phyloP scores from a whole-genome alignment of 2,888 invertebrate species.

The Stegana nigrithorax region DNA sequence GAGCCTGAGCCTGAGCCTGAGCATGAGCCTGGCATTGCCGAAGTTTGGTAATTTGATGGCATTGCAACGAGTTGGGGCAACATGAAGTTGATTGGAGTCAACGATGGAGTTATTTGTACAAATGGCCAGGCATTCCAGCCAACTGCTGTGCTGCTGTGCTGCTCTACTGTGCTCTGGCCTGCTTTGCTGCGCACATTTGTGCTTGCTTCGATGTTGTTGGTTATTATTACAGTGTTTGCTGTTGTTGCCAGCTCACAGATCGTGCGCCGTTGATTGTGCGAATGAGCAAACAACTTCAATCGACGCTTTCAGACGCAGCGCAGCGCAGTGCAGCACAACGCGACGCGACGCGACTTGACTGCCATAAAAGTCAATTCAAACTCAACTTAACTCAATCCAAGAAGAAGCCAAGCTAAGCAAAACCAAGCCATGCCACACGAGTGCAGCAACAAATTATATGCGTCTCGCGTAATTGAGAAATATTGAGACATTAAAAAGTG shows the following conservation, averaged over 20 bases:
- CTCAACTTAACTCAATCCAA: not conserved
- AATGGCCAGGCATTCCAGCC: slow-evolving; percentile 39
- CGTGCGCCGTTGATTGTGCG: slow-evolving; percentile 15
- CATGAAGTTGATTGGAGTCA: slow-evolving; percentile 58
- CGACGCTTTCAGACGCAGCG: not conserved
- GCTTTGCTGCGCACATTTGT: no score
- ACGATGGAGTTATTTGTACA: slow-evolving; percentile 62
- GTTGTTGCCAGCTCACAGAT: no score
- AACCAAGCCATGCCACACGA: not conserved
- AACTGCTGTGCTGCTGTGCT: slow-evolving; percentile 29
- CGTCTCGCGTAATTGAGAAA: slow-evolving; percentile 56
- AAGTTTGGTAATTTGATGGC: not conserved
- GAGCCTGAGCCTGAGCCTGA: no score
- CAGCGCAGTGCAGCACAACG: not conserved
- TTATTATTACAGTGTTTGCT: no score
- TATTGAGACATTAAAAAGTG: slow-evolving; percentile 52
- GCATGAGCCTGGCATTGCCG: not conserved
- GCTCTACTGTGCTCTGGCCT: slow-evolving; percentile 25
- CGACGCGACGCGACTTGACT: no score
- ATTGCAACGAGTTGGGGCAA: slow-evolving; percentile 26
- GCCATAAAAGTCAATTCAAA: no score
- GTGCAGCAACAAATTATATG: slow-evolving; percentile 51
- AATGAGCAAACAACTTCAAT: slow-evolving; percentile 14
- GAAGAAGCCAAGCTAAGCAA: not conserved
- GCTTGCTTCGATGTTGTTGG: no score